Conservation (phyloP, 2,797 vertebrate genomes). For the Arctocebus calabarensis region DNA sequence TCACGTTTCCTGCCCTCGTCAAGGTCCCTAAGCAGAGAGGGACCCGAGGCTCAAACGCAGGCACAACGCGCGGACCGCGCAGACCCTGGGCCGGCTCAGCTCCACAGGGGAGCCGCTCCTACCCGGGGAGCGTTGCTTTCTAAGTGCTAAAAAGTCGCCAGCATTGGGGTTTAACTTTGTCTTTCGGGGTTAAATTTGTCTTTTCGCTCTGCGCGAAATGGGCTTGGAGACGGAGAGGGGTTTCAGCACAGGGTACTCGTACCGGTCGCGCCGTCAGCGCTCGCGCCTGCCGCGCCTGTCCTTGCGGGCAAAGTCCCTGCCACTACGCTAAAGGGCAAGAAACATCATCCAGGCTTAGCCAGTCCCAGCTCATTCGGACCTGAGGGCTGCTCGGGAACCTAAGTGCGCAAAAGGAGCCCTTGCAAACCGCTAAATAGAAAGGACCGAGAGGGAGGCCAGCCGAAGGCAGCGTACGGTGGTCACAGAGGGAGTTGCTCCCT, state of each 20-base stretch:
- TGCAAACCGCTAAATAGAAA: neutral
- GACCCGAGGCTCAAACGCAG: neutral
- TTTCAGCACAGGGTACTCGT: no score
- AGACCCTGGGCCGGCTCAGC: neutral
- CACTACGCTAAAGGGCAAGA: neutral
- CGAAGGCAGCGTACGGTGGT: fast-evolving
- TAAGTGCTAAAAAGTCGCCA: neutral
- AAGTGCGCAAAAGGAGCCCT: no score
- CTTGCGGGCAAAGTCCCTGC: neutral
- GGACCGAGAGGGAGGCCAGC: neutral
- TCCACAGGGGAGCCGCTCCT: neutral
- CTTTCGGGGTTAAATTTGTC: neutral
- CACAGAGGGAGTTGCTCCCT: fast-evolving
- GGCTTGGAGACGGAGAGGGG: neutral
- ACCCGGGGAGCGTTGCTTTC: neutral
- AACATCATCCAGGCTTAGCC: neutral
- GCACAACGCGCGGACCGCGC: neutral
- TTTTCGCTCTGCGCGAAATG: neutral
- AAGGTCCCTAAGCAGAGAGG: neutral
- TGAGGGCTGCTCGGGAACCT: neutral
- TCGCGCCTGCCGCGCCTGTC: neutral
- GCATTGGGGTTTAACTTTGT: neutral
- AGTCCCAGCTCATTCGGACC: neutral
- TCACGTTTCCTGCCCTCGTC: neutral
- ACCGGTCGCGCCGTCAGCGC: neutral